Evolutionary conservation across 2,113 vertebrate genomes (phyloP), one percentile per base, ranked within the genome.

Genomic region (Calidris pygmaea): DNA sequence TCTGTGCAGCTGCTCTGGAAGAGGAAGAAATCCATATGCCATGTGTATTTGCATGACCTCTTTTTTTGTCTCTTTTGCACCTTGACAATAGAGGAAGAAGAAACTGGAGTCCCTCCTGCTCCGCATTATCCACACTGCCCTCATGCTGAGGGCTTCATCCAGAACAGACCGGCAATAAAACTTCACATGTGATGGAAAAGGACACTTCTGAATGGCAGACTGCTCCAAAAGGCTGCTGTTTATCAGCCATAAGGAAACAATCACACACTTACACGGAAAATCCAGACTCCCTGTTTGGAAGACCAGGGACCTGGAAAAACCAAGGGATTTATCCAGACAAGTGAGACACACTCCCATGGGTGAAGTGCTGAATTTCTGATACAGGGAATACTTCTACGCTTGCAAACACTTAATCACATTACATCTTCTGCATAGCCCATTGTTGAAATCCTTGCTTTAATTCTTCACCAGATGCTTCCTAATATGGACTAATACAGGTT

Each of bases 401-500:
- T 93, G 60, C 85, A 95, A 93, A 88, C 87, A 92, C 92, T 85
- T 96, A 60, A 94, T 92, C 92, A 92, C n/a, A 39, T 89, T 71
- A 89, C 93, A 89, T 76, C 74, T 91, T 79, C 85, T 91, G 62
- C 58, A 30, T 9, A 87, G 85, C 37, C 77, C 74, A 75, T 78
- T 89, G 94, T 3, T 76, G 71, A 96, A 96, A 86, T 29, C 93
- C 68, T 83, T 80, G 81, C 82, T 95, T 95, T 95, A 96, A 89
- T 92, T 96, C 94, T 72, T 67, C 94, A 94, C 81, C 87, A 95
- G 74, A 94, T 95, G 94, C 92, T 96, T 97, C 97, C 97, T 97
- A 97, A 97, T 97, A 96, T 95, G 97, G 97, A 59, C 87, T 95
- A 96, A 96, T 39, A 89, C 89, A 96, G 91, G 93, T 97, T 97